Evolutionary conservation across 2,797 vertebrate genomes (phyloP).

Genomic region (Novumbra hubbsi): DNA sequence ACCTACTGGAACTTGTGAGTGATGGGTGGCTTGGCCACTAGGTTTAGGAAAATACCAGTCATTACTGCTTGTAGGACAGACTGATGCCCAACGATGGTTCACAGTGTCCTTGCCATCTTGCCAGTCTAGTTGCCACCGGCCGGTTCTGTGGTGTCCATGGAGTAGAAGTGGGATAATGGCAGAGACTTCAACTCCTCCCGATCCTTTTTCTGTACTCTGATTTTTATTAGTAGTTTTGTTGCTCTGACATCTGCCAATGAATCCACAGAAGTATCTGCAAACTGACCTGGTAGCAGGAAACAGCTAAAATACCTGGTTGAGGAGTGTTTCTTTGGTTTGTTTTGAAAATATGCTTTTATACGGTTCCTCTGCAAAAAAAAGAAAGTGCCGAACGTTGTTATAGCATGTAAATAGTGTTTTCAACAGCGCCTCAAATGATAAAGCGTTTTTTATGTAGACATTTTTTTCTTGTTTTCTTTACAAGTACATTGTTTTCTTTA

Average conservation of each 20-base stretch:
- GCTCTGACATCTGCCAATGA: constrained; percentile 73
- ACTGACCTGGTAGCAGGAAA: constrained; percentile 78
- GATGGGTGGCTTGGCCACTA: not conserved
- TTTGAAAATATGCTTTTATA: constrained; percentile 53
- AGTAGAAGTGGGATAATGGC: constrained; percentile 12
- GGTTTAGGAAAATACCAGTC: not conserved
- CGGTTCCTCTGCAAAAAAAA: constrained; percentile 73
- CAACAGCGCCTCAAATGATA: constrained; percentile 51
- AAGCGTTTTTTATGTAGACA: constrained; percentile 70
- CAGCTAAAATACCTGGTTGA: constrained; percentile 64
- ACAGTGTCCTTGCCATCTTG: not conserved
- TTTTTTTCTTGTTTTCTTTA: constrained; percentile 97
- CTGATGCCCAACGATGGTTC: not conserved
- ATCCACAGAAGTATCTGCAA: constrained; percentile 83
- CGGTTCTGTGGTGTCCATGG: not conserved
- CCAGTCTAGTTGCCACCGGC: not conserved
- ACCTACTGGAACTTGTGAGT: not conserved
- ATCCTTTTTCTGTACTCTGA: not conserved
- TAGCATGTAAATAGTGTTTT: constrained; percentile 92
- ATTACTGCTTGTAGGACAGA: constrained; percentile 22
- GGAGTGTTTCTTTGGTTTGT: not conserved
- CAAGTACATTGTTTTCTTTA: constrained; percentile 94
- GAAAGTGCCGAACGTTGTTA: constrained; percentile 95
- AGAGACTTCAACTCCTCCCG: not conserved
- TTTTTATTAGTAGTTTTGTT: constrained; percentile 51